Evolutionary conservation across 2,888 invertebrate genomes (phyloP), one percentile per base, ranked within the genome.

Genomic region (Disparrhopalites patrizii): DNA sequence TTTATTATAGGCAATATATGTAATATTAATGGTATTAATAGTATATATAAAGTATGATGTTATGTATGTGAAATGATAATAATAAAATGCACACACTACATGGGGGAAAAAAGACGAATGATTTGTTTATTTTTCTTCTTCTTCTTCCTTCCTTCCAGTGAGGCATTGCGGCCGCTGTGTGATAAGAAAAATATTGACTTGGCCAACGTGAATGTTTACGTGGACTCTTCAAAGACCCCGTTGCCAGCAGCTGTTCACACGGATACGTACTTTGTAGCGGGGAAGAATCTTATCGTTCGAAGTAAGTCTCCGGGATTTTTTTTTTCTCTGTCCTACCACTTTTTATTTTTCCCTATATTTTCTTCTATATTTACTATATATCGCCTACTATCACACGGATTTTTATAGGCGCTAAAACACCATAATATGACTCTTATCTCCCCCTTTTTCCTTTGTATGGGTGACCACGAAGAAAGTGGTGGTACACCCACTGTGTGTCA

Each of bases 161-260:
- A 87, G 76, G 85, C 85, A 38, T 78, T 89, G 63, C 81, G 81
- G 62, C 83, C 83, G 71, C 82, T 84, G 55, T 84, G 90, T 78
- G 85, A 86, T 72, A 81, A 85, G 70, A 83, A 88, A 52, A 87
- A 87, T 72, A 81, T 88, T 70, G 85, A 85, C 77, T 76, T 86
- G 65, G 81, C 82, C 67, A 78, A 79, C 58, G 83, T 87, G 70
- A 85, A 86, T 76, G 84, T 86, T 65, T 84, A 84, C 77, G 80
- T 87, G 68, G 87, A 86, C 73, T 84, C 85, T 33, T 82, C 85
- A 76, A 81, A 84, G 77, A 82, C 85, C 50, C 84, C 86, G 67
- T 79, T 87, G 70, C 83, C 85, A 28, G 79, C 85, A 73, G 80
- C 83, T 69, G 80, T 81, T 30, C 83, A 83, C 70, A 74, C 75